A percentile compares a stretch with the other conserved stretches of the same genome.
phyloP scores from a whole-genome alignment of 2,888 invertebrate species.

The Luperina testacea region DNA sequence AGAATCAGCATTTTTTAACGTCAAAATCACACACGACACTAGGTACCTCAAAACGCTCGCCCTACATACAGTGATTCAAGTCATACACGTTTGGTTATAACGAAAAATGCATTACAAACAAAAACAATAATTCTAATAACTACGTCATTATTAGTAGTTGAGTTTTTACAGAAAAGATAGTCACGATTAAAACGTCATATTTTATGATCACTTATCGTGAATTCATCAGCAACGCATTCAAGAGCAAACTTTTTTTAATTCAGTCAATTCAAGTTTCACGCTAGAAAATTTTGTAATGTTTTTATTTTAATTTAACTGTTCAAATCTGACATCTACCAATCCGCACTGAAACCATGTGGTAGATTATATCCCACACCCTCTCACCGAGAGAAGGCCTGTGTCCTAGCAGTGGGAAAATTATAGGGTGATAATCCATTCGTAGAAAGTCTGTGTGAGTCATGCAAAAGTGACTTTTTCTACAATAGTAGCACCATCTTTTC shows the following conservation, averaged over 20 bases:
- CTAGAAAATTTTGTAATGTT: no score
- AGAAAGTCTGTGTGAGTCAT: background rate
- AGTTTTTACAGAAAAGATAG: slow-evolving; percentile 6
- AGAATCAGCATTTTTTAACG: no score
- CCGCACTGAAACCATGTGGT: background rate
- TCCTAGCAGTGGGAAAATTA: background rate
- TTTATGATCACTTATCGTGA: background rate
- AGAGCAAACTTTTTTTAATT: background rate
- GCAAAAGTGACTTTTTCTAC: slow-evolving; percentile 24
- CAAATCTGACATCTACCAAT: background rate
- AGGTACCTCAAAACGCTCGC: no score
- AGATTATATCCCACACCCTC: background rate
- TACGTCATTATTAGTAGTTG: no score
- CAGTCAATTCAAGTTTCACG: no score
- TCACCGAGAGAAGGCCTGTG: no score
- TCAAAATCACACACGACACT: no score
- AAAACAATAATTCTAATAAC: background rate
- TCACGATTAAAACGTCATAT: slow-evolving; percentile 10
- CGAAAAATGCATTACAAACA: background rate
- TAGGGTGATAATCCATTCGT: background rate
- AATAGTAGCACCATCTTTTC: slow-evolving; percentile 37
- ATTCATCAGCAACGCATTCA: background rate
- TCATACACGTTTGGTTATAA: no score
- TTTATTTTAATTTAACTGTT: no score
- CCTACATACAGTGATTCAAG: no score